Evolutionary conservation across 1,140 invertebrate species (phyloP), one percentile per base, ranked within the genome.

Genomic region (Pseudomyrmex sp.): DNA sequence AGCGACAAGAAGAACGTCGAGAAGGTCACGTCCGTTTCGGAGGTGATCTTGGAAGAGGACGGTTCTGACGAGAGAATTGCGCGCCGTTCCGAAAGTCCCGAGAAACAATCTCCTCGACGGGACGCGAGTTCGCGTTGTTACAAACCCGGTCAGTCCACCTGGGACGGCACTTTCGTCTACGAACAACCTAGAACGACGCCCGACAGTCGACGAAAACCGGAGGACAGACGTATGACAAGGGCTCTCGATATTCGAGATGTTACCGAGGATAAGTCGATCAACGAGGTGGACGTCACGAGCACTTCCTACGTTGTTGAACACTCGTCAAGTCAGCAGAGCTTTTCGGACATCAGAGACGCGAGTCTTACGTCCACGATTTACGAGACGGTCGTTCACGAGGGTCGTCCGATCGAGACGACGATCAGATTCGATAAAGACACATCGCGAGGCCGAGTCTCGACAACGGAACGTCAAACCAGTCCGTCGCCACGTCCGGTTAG

Each of bases 241-340:
- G 72, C 50, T 0, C 7, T 92, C 0, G 86, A 92, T 23, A 93
- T 94, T 13, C 84, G 87, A 0, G 93, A 94, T 7, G 88, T 93
- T 1, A 91, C 91, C 0, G 93, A 92, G 3, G 93, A 93, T 12
- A 85, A 92, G 59, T 89, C 91, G 52, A 92, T 94, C 7, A 93
- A 94, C 61, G 93, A 94, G n/a, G 90, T 91, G 0, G 93, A 93
- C 52, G 62, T 91, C 2, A 85, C 86, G 0, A 90, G 85, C 2
- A 88, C 90, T 2, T 92, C 92, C 0, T 94, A 93, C 85, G 62
- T 92, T 1, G 92, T 94, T 5, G 92, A 94, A 48, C 91, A 92
- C 54, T 91, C 92, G 8, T 85, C 90, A 2, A 92, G 91, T 20
- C 88, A 90, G 15, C 88, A 89, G 56, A 92, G 86, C 58, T 89